Conservation (phyloP, 2,113 vertebrate genomes). For the Calyptommatus sinebrachiatus region DNA sequence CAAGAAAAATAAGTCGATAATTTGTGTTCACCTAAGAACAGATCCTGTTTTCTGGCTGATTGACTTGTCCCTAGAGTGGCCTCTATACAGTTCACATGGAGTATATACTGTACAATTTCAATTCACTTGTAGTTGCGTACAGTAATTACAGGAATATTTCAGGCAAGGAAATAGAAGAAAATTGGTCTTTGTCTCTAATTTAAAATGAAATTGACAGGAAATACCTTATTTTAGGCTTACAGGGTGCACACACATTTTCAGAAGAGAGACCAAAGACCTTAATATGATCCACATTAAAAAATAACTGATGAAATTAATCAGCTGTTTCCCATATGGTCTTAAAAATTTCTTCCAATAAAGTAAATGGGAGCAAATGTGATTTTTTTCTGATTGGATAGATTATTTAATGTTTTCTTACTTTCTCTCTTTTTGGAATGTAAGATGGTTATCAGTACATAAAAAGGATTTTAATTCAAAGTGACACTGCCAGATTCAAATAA, state of each 20-base stretch:
- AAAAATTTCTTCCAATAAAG: constrained; percentile 56
- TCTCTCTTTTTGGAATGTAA: constrained; percentile 20
- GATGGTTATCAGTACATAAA: constrained; percentile 46
- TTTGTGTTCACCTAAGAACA: background rate
- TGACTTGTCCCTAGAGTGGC: background rate
- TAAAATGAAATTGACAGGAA: constrained; percentile 62
- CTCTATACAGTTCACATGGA: constrained; percentile 24
- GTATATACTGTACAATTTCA: constrained; percentile 33
- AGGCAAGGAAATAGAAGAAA: constrained; percentile 53
- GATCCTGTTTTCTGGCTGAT: background rate
- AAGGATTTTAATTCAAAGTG: constrained; percentile 38
- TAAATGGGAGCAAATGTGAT: constrained; percentile 40
- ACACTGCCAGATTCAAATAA: constrained; percentile 36
- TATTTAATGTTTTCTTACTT: constrained; percentile 50
- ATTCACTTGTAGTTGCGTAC: constrained; percentile 32
- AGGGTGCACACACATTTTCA: constrained; percentile 43
- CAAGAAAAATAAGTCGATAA: background rate
- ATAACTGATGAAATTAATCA: constrained; percentile 66
- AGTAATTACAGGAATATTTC: constrained; percentile 41
- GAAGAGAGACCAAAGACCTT: constrained; percentile 48
- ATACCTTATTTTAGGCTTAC: constrained; percentile 61
- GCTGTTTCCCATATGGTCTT: constrained; percentile 59
- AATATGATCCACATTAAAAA: constrained; percentile 66
- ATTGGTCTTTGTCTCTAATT: constrained; percentile 53
- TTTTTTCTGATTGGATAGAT: constrained; percentile 34